Evolutionary conservation across 2,888 invertebrate species (phyloP), one percentile per base, ranked within the genome.

Genomic region (Tipula helvola): DNA sequence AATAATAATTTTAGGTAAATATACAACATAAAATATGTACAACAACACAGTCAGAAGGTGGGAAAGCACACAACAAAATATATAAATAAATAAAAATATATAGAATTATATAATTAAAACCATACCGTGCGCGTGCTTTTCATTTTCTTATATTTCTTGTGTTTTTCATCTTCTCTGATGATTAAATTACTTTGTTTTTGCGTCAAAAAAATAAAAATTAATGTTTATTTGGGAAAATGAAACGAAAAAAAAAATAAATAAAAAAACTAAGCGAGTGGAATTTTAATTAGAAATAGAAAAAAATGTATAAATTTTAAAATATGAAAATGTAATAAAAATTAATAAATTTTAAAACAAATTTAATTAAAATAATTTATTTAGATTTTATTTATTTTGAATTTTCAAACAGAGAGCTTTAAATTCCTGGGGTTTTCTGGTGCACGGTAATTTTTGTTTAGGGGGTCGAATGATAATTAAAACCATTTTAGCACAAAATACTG

Each of bases 221-320:
- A 71, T 71, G 71, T 71, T 71, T 71, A 71, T 71, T 71, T 71
- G 71, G 71, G 71, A 71, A 71, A 71, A 71, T 10, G 71, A 71
- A 71, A 71, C 71, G 71, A 28, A 71, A 71, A 71, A 52, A 52
- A 39, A 39, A 39, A 39, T 28, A 28, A 28, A 28, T 28, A 39
- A 39, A 39, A 28, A 71, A 71, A 71, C 71, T 71, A 71, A 71
- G 71, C 71, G 71, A 71, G 71, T 71, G 71, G 71, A 71, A 71
- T 71, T 71, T 71, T 71, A 71, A 71, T 71, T 71, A 71, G 71
- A 71, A 71, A 71, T 71, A 71, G 71, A 71, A 71, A 71, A 71
- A 71, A 71, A 10, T 71, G 71, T 71, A 71, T 71, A 71, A 71
- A 71, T 71, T 71, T 71, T 71, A 71, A 71, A 71, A 71, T 71